Base-by-base conservation (phyloP, 2,888 invertebrate species). In the Empis livida region DNA sequence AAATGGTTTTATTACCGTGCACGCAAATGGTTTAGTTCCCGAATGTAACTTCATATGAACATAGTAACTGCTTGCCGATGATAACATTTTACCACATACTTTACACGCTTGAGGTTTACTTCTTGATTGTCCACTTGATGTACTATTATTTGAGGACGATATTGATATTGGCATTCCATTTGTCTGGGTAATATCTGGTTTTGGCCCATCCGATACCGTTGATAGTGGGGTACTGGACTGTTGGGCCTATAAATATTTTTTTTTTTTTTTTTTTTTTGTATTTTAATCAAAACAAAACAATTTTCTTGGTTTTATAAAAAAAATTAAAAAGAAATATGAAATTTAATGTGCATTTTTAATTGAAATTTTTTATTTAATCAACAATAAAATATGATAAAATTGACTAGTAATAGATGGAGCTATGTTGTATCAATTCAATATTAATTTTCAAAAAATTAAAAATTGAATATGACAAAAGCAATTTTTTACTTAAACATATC, bases 31-130 rank as follows among this genome's bases (percentile, higher is more conserved):
- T 65, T 86, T 86, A 64, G 80, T 82, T 57, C 82, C 80, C 20
- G 85, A 85, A 70, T 86, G 85, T 55, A 84, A 73, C 68, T 85
- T 85, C 82, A 85, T 82, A 67, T 86, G 86, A 58, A 85, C 86
- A 63, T 86, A 84, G 64, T 84, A 84, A 55, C 83, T 84, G 39
- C 83, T 82, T 49, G 83, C 79, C 13, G 84, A 84, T 47, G 84
- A 84, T 53, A 85, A 67, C 51, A 84, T 79, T 72, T 84, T 84
- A 49, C 83, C 82, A 65, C 85, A 85, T 50, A 84, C 77, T 72
- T 84, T 83, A 68, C 86, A 86, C 54, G 79, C 79, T 63, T 85
- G 84, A 41, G 82, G 80, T 60, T 82, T 83, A 49, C 78, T 76
- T 54, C 79, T 71, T 42, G 77, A 76, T 50, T 68, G 65, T 55